Base-by-base conservation (phyloP, 2,797 vertebrate genomes). In the Urosaurus nigricauda region DNA sequence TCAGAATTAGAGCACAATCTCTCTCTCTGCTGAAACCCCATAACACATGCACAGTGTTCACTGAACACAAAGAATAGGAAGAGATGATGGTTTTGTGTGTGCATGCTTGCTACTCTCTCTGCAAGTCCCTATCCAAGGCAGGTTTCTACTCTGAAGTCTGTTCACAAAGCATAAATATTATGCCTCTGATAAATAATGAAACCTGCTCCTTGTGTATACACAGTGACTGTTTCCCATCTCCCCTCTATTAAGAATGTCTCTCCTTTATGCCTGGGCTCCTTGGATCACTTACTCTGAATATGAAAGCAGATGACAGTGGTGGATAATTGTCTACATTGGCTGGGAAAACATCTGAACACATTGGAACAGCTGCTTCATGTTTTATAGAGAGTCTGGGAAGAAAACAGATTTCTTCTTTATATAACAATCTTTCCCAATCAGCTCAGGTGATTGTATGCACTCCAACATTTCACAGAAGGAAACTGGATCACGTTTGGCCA, bases 161-260 rank as follows among this genome's bases (percentile, higher is more conserved):
- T 71, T 83, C 73, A 83, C 37, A 78, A 82, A 88, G 37, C 77
- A 68, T 70, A 63, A 68, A 43, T 87, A 85, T 84, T n/a, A 80
- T 56, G 24, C 29, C 37, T 82, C 53, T 63, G 26, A 87, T 87
- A 87, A 74, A 87, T 82, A 88, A 88, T 88, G 32, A n/a, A 88
- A 78, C 58, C 60, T 83, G n/a, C 19, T 16, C 37, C 3, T 86
- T 82, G 79, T 82, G 74, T 78, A 65, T 65, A 74, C 32, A 40
- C 43, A 83, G 56, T 82, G 71, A 81, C 78, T 75, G 47, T 77
- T 53, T 73, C 60, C n/a, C 43, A 60, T 84, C 81, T 70, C 70
- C 51, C 26, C 24, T 40, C 73, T 56, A 89, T 80, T 75, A 89
- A 89, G 70, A 53, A 81, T 81, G 43, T 68, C 35, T 40, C 68